Evolutionary conservation across 2,113 vertebrate species (phyloP).

Genomic region (Mesitornis unicolor): DNA sequence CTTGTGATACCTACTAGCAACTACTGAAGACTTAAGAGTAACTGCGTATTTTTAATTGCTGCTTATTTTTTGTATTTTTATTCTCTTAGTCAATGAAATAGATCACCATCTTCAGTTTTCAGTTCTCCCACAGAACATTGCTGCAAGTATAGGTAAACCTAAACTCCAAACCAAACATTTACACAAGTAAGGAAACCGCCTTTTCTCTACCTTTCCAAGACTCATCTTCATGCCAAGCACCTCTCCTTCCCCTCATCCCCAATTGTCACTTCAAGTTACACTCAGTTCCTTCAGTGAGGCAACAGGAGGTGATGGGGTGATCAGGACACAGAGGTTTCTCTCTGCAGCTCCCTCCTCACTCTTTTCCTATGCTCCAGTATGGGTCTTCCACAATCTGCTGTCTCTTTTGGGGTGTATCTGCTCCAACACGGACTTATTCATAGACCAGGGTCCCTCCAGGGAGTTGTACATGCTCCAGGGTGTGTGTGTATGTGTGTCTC

Average conservation of each 20-base stretch:
- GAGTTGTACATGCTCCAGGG: background rate
- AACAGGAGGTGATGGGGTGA: rapidly evolving
- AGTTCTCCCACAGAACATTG: background rate
- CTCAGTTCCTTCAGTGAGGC: background rate
- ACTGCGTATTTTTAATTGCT: background rate
- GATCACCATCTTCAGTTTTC: background rate
- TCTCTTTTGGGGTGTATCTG: background rate
- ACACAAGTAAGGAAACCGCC: background rate
- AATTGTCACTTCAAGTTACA: background rate
- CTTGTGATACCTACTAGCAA: background rate
- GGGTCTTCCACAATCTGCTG: background rate
- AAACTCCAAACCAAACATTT: background rate
- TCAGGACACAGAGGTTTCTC: background rate
- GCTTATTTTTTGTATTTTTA: background rate
- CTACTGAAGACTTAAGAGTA: background rate
- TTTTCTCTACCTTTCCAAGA: background rate
- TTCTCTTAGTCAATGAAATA: background rate
- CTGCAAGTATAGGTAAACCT: background rate
- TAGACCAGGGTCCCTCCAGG: background rate
- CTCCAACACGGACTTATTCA: background rate
- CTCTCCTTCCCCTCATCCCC: background rate
- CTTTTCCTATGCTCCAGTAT: background rate
- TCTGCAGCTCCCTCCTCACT: background rate
- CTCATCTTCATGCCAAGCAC: background rate
- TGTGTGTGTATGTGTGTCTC: no score